Conservation (phyloP, 2,797 vertebrate species). For the Pantherophis alleghaniensis region DNA sequence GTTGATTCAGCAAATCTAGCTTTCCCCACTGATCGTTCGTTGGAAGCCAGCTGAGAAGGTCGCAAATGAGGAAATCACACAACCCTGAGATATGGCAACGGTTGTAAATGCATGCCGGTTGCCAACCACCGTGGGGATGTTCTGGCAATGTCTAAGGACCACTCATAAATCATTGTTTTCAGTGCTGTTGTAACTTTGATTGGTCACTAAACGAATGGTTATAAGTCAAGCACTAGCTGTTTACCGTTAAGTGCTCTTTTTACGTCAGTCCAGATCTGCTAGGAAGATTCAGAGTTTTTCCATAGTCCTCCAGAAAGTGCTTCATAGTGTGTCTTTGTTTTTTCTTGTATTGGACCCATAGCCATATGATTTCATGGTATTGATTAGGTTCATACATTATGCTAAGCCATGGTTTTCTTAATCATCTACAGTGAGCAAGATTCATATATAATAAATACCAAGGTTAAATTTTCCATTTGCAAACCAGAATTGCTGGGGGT, state of each 20-base stretch:
- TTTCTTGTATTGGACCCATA: not conserved
- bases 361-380: not conserved
- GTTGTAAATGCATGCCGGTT: not conserved
- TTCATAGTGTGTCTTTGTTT: not conserved
- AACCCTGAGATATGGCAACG: not conserved
- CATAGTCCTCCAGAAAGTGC: not conserved
- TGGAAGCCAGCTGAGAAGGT: not conserved
- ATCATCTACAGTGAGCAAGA: not conserved
- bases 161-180: not conserved
- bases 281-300: not conserved
- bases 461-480: not conserved
- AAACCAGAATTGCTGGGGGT: not conserved
- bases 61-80: not conserved
- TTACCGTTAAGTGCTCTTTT: not conserved
- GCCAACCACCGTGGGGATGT: not conserved
- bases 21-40: not conserved
- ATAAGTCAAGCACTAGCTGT: not conserved
- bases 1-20: not conserved
- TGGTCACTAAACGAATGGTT: not conserved
- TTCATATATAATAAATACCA: not conserved
- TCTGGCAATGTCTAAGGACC: not conserved
- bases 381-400: not conserved
- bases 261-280: not conserved
- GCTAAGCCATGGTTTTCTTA: not conserved
- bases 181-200: not conserved